Evolutionary conservation across 2,113 vertebrate genomes (phyloP).

Genomic region (Rhinolophus sinicus): DNA sequence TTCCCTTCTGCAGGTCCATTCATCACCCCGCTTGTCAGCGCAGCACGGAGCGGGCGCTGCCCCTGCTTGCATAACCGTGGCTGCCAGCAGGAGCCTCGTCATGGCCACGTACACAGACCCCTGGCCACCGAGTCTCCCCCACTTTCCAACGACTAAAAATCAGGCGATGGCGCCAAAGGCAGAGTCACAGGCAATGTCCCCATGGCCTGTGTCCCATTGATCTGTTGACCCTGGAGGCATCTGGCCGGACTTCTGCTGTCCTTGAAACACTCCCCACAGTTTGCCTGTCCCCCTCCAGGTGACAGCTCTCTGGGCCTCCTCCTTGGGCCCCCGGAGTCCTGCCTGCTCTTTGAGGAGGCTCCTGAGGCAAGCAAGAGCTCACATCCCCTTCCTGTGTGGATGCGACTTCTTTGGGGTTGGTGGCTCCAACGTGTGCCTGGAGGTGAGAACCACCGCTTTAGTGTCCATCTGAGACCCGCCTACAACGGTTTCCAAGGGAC

Average conservation of each 20-base stretch:
- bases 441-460: fast-evolving
- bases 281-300: fast-evolving
- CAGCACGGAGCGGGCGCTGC: fast-evolving
- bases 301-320: not conserved
- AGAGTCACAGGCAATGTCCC: not conserved
- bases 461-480: fast-evolving
- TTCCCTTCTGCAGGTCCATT: not conserved
- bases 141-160: fast-evolving
- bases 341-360: fast-evolving
- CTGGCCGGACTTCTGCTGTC: not conserved
- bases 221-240: fast-evolving
- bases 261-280: fast-evolving
- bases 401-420: not conserved
- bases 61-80: fast-evolving
- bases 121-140: fast-evolving
- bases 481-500: fast-evolving
- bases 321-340: fast-evolving
- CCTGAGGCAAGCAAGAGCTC: fast-evolving
- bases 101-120: not conserved
- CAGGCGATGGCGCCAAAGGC: not conserved
- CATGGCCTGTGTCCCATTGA: fast-evolving
- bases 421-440: fast-evolving
- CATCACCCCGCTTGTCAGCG: not conserved
- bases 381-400: fast-evolving
- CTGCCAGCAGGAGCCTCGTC: not conserved